Evolutionary conservation across 2,888 invertebrate genomes (phyloP).

Genomic region (Zaprionus bogoriensis): DNA sequence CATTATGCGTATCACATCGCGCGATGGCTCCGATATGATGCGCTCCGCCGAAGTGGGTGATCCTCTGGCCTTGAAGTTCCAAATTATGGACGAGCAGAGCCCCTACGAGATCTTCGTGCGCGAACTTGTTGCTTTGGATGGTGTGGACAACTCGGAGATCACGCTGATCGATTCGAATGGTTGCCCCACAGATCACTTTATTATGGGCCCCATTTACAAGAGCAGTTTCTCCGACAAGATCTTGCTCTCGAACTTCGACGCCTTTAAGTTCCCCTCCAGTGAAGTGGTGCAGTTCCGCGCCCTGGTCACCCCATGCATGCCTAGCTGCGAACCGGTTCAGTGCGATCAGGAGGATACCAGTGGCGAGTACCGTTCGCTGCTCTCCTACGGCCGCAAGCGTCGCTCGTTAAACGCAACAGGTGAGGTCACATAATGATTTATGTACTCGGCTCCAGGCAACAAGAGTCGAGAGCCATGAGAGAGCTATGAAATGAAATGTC

Average conservation of each 20-base stretch:
- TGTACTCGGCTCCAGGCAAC: too few relatives aligned
- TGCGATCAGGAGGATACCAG: conserved; percentile 93
- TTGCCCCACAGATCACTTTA: conserved; percentile 96
- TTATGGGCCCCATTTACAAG: conserved; percentile 96
- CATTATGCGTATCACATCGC: conserved; percentile 95
- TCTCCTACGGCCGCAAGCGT: conserved; percentile 91
- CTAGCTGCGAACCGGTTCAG: conserved; percentile 94
- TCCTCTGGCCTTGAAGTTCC: conserved; percentile 94
- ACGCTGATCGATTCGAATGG: conserved; percentile 95
- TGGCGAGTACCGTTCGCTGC: conserved; percentile 91
- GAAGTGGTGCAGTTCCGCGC: conserved; percentile 97
- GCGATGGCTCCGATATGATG: conserved; percentile 92
- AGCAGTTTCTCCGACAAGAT: conserved; percentile 91
- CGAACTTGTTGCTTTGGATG: conserved; percentile 97
- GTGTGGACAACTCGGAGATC: conserved; percentile 95
- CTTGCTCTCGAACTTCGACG: conserved; percentile 95
- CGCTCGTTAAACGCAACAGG: conserved; percentile 85
- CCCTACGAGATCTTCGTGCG: conserved; percentile 98
- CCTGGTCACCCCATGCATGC: conserved; percentile 97
- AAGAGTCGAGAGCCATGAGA: too few relatives aligned
- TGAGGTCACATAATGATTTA: conserved; percentile 43
- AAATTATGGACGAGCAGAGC: conserved; percentile 95
- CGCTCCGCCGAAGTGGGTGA: conserved; percentile 96
- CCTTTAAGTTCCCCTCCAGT: conserved; percentile 97
- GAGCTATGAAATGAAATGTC: too few relatives aligned